Base-by-base conservation (phyloP, 2,888 invertebrate species). In the Sialis lutaria region DNA sequence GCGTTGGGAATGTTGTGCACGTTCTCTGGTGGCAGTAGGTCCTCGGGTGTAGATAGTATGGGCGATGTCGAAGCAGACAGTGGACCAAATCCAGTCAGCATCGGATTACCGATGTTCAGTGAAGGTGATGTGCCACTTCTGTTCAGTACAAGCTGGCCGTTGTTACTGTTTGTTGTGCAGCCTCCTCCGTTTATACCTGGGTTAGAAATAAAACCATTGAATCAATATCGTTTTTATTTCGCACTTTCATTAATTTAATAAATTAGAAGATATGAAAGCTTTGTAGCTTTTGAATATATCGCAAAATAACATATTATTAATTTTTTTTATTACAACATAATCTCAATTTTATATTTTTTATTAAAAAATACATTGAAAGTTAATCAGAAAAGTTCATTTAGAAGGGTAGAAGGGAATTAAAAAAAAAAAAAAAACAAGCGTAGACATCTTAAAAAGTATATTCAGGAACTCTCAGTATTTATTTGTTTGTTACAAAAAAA, bases 61-160 rank as follows among this genome's bases (percentile, higher is more conserved):
- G 78, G 78, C 31, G 78, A 78, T 6, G 77, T 74, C 34, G 78
- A 74, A 50, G 75, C 67, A 47, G 77, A 76, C 50, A 74, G 64
- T 22, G 68, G 67, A 55, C 68, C 69, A 60, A 71, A 73, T 57
- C 77, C 75, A 60, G 72, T 70, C 56, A 77, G 68, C 56, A 72
- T 63, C 55, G 64, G 55, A 53, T 60, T 62, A 22, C 22, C 63
- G 12, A 51, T 46, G 12, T 47, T 48, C 10, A 51, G 33, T 47
- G 72, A 73, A 51, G 77, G 72, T 53, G 78, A 77, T 55, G 72
- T 66, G 51, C 73, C 74, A 22, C 45, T 40, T 55, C 74, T 74
- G 53, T 74, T 69, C 57, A 77, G 57, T 56, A 73, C 68, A 48
- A 67, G 57, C 53, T 65, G 63, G 35, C 67, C 68, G 52, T 68